Evolutionary conservation across 2,113 vertebrate species (phyloP).

Genomic region (Phrynocephalus versicolor): DNA sequence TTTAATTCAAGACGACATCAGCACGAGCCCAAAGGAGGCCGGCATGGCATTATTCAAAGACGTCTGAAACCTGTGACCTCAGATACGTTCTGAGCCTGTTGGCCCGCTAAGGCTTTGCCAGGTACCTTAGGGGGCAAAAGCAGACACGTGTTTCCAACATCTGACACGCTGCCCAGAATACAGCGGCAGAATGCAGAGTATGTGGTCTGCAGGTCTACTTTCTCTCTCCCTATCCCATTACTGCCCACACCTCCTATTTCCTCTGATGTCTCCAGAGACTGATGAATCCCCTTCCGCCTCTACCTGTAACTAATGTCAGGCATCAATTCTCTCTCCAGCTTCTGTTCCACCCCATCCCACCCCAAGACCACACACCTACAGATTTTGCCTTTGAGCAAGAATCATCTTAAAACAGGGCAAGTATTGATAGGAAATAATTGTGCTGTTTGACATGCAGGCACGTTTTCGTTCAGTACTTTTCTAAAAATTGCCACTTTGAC

Average conservation of each 20-base stretch:
- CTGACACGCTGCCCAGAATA: background rate
- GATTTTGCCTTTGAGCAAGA: background rate
- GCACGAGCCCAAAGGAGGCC: background rate
- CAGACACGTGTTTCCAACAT: background rate
- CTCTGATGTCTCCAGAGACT: background rate
- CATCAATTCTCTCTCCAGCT: background rate
- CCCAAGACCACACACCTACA: background rate
- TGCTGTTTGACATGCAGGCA: background rate
- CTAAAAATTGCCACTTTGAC: background rate
- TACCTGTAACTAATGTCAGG: background rate
- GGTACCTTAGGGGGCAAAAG: background rate
- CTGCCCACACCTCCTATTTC: background rate
- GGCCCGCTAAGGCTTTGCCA: background rate
- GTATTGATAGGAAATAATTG: too few relatives aligned
- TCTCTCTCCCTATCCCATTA: rapidly evolving
- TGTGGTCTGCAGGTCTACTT: background rate
- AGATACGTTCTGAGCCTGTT: rapidly evolving
- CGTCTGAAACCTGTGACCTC: constrained; percentile 15
- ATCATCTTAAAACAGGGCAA: background rate
- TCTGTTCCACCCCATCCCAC: background rate
- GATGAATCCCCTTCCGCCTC: background rate
- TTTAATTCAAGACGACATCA: background rate
- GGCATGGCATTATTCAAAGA: background rate
- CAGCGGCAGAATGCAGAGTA: background rate
- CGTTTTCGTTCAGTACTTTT: background rate